These are phyloP conservation scores for Arenaria interpres DNA, from an alignment of 2,113 vertebrate genomes.

Conservation along the genomic window DNA sequence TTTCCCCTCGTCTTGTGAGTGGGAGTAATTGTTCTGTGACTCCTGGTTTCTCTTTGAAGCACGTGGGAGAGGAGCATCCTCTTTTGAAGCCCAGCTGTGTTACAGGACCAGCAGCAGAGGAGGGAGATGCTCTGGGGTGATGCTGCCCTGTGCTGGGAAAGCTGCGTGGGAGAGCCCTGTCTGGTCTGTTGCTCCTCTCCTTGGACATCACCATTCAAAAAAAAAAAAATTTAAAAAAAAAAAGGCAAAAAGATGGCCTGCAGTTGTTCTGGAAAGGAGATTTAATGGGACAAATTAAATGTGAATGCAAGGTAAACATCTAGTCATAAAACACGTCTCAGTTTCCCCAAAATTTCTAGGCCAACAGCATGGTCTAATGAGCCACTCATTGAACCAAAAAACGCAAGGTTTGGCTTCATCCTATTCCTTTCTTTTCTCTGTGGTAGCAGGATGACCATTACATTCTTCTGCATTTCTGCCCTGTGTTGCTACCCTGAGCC, in stretches of 20 bases:
- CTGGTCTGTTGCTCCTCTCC: not conserved
- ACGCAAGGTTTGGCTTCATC: not conserved
- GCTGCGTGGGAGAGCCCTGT: not conserved
- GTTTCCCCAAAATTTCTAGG: not conserved
- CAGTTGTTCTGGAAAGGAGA: not conserved
- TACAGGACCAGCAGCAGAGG: not conserved
- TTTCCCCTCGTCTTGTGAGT: constrained; percentile 54
- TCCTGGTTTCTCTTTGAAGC: constrained; percentile 64
- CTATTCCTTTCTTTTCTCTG: not conserved
- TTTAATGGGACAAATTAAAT: not conserved
- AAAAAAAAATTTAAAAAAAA: too few relatives aligned
- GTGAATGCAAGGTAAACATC: not conserved
- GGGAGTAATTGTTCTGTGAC: constrained; percentile 55
- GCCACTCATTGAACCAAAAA: not conserved
- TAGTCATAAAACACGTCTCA: not conserved
- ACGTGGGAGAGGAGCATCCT: constrained; percentile 31
- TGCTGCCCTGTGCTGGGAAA: not conserved
- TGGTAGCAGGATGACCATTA: not conserved
- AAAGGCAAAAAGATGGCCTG: not conserved
- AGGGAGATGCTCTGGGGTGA: not conserved
- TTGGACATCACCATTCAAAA: not conserved
- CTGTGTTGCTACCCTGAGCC: not conserved
- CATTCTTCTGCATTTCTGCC: not conserved
- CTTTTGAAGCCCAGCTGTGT: constrained; percentile 30
- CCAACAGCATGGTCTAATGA: not conserved